A percentile compares a stretch with the other conserved stretches of the same genome.
These are phyloP conservation scores for Ptychoptera contaminata DNA, from an alignment of 2,888 invertebrate genomes.

Conservation along the genomic window DNA sequence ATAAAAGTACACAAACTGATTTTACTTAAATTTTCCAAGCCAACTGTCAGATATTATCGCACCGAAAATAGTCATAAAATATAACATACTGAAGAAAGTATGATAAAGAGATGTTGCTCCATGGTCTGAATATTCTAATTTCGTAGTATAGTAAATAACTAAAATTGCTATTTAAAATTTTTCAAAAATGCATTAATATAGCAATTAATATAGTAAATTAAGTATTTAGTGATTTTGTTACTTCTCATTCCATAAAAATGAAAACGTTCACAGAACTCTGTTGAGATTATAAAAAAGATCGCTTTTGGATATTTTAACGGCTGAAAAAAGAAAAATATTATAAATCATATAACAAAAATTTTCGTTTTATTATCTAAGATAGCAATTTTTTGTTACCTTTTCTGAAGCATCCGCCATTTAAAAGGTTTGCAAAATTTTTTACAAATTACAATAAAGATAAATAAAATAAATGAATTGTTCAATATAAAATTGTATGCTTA, in stretches of 20 bases:
- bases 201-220: not conserved
- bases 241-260: constrained; percentile 90
- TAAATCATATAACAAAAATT: no score
- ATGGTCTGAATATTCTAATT: constrained; percentile 44
- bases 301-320: constrained; percentile 44
- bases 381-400: no score
- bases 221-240: constrained; percentile 36
- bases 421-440: no score
- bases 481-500: no score
- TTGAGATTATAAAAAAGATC: constrained; percentile 77
- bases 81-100: constrained; percentile 53
- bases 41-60: constrained; percentile 67
- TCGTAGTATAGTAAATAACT: constrained; percentile 52
- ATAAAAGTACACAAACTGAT: no score
- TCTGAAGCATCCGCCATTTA: no score
- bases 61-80: constrained; percentile 60
- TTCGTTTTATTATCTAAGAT: no score
- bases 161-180: constrained; percentile 54
- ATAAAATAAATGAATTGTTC: no score
- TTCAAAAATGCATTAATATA: constrained; percentile 5
- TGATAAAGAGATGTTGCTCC: constrained; percentile 60
- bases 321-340: not conserved
- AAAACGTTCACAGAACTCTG: constrained; percentile 93
- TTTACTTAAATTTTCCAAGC: constrained; percentile 48
- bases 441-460: no score